These are phyloP conservation scores for Mantis religiosa DNA, from an alignment of 2,888 invertebrate genomes.

Conservation along the genomic window DNA sequence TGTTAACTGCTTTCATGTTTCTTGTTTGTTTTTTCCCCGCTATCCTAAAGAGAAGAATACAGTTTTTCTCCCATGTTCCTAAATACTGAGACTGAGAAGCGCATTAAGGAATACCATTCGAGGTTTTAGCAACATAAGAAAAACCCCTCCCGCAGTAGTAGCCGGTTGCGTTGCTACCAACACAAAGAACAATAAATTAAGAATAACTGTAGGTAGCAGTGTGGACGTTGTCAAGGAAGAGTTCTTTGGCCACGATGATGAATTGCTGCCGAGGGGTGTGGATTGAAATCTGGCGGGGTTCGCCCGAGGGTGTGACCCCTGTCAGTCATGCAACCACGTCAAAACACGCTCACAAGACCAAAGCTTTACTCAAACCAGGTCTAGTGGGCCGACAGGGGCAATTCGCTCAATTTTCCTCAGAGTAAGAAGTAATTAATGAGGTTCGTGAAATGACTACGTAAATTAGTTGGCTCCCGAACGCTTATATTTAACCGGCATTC, in stretches of 20 bases:
- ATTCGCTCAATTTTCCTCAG: too few species aligned
- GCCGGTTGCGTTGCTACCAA: not conserved
- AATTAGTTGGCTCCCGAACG: too few species aligned
- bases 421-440: too few species aligned
- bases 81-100: not conserved
- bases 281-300: constrained; percentile 6
- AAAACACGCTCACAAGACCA: not conserved
- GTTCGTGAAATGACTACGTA: too few species aligned
- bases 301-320: constrained; percentile 13
- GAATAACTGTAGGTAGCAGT: not conserved
- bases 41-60: too few species aligned
- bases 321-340: constrained; percentile 14
- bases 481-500: too few species aligned
- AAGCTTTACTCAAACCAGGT: not conserved
- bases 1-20: too few species aligned
- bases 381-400: not conserved
- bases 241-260: not conserved
- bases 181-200: not conserved
- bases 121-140: not conserved
- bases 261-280: not conserved
- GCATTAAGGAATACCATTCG: not conserved
- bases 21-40: too few species aligned
- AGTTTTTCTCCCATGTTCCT: too few species aligned
- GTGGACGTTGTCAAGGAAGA: not conserved
- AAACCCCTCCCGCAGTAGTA: not conserved